A percentile compares a stretch with the other conserved stretches of the same genome.
These are phyloP conservation scores for Ceuthmochares aereus DNA, from an alignment of 2,113 vertebrate species.

Conservation along the genomic window DNA sequence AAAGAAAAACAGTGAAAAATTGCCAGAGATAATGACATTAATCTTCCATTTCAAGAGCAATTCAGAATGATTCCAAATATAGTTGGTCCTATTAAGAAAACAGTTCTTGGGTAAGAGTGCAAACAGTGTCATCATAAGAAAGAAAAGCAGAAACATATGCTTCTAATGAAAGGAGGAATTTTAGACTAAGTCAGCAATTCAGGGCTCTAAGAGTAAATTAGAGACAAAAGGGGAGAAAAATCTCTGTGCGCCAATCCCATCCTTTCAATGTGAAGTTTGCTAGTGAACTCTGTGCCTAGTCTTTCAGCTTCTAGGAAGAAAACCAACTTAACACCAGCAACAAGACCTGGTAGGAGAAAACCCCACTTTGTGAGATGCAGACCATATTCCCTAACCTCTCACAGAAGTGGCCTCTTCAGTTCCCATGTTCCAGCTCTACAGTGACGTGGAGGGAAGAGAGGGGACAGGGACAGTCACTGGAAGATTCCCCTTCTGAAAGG, in stretches of 20 bases:
- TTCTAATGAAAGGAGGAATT: conserved; percentile 3
- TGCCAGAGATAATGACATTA: conserved; percentile 47
- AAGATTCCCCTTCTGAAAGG: background rate
- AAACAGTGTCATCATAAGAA: conserved; percentile 24
- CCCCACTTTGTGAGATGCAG: background rate
- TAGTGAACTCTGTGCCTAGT: background rate
- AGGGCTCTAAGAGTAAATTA: background rate
- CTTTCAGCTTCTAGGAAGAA: background rate
- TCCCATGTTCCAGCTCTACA: background rate
- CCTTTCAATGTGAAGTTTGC: background rate
- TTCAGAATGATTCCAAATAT: conserved; percentile 56
- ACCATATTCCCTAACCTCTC: fast-evolving
- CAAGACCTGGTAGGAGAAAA: background rate
- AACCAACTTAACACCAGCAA: background rate
- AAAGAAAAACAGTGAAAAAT: conserved; percentile 10
- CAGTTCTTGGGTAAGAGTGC: conserved; percentile 3
- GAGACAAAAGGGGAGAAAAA: background rate
- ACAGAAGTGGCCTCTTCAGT: background rate
- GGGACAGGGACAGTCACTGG: background rate
- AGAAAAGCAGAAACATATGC: conserved; percentile 49
- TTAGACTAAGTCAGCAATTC: conserved; percentile 24
- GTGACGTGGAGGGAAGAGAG: background rate
- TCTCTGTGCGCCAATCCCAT: fast-evolving
- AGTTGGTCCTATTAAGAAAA: conserved; percentile 46
- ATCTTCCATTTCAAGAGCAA: conserved; percentile 40